phyloP scores from a whole-genome alignment of 2,113 vertebrate species.

The Myotis yumanensis region DNA sequence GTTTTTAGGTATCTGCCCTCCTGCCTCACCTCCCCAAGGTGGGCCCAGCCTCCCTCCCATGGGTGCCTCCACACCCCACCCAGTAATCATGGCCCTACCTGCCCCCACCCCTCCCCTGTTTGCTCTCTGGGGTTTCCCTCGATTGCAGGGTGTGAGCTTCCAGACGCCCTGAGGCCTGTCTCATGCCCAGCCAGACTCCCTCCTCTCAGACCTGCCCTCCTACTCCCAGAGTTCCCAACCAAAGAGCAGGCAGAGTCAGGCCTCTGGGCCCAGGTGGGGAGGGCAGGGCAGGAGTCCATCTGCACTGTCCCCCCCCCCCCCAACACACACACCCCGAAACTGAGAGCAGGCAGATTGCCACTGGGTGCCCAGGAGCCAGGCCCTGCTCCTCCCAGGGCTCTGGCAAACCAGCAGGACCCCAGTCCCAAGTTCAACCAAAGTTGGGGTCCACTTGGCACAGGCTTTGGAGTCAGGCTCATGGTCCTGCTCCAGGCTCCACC shows the following conservation, averaged over 20 bases:
- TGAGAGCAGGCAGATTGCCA: background rate
- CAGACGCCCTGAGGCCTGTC: slow-evolving; percentile 15
- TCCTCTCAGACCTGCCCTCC: background rate
- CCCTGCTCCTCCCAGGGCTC: background rate
- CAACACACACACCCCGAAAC: background rate
- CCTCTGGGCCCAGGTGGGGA: no score
- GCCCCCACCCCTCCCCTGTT: background rate
- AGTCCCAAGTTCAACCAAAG: background rate
- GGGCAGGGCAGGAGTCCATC: background rate
- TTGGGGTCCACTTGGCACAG: background rate
- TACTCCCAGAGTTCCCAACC: background rate
- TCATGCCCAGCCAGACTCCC: background rate
- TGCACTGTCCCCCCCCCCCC: background rate
- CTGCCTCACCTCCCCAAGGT: slow-evolving; percentile 50
- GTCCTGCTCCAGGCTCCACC: background rate
- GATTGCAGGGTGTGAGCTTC: slow-evolving; percentile 67
- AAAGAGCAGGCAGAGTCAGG: background rate
- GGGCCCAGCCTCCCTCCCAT: slow-evolving; percentile 29
- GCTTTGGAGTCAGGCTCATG: background rate
- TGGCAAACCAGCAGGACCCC: background rate
- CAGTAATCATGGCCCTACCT: slow-evolving; percentile 65
- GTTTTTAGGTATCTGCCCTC: slow-evolving; percentile 53
- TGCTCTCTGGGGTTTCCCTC: slow-evolving; percentile 61
- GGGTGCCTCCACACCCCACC: slow-evolving; percentile 22
- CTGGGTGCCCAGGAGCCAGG: background rate